These are phyloP conservation scores for Drosophila athabasca DNA, from an alignment of 1,140 invertebrate genomes.

Conservation along the genomic window DNA sequence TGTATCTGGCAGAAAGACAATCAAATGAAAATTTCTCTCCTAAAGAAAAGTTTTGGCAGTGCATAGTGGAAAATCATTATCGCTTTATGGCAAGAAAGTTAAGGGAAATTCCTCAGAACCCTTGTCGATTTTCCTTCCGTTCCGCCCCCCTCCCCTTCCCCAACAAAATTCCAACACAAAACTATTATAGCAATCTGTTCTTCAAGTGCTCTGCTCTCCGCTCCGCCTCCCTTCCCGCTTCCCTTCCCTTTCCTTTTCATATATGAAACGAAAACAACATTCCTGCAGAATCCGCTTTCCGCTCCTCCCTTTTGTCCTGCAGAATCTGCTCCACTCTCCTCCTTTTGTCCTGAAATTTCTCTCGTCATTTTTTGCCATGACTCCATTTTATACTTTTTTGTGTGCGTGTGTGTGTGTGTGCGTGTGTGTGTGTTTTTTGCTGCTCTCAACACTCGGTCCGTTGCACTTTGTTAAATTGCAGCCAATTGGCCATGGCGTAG, in stretches of 20 bases:
- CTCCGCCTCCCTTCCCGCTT: no score
- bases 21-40: no score
- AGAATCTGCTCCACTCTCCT: not conserved
- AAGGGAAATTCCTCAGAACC: not conserved
- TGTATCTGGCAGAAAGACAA: no score
- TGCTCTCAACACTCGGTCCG: constrained; percentile 53
- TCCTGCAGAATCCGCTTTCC: not conserved
- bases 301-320: constrained; percentile 10
- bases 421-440: constrained; percentile 6
- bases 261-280: constrained; percentile 33
- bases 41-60: no score
- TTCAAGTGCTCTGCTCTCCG: constrained; percentile 9
- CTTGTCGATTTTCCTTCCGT: no score
- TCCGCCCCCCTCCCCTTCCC: not conserved
- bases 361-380: constrained; percentile 39
- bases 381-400: constrained; percentile 30
- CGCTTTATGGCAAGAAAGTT: not conserved
- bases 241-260: not conserved
- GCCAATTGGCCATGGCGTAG: constrained; percentile 76
- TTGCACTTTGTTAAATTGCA: constrained; percentile 83
- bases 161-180: constrained; percentile 25
- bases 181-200: constrained; percentile 40
- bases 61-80: not conserved
- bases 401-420: constrained; percentile 30
- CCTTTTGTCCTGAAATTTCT: constrained; percentile 29